A percentile compares a stretch with the other conserved stretches of the same genome.
These are phyloP conservation scores for Podabrus alpinus DNA, from an alignment of 2,888 invertebrate species.

Conservation along the genomic window DNA sequence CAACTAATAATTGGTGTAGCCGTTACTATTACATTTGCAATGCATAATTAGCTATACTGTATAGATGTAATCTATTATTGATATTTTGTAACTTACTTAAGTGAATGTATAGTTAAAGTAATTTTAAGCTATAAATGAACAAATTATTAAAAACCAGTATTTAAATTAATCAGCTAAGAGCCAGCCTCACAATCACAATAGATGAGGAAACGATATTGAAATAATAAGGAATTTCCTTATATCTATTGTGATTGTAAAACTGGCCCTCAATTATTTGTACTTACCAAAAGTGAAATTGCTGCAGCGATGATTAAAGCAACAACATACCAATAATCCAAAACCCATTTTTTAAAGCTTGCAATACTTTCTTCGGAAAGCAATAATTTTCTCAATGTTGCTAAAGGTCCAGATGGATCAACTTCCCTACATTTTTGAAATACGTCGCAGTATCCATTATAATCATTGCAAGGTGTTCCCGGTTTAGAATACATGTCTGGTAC, in stretches of 20 bases:
- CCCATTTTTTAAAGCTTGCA: constrained; percentile 85
- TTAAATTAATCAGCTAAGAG: not conserved
- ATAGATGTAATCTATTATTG: not conserved
- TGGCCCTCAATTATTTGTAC: constrained; percentile 51
- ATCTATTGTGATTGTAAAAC: not conserved
- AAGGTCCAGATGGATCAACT: constrained; percentile 90
- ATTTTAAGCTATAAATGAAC: constrained; percentile 31
- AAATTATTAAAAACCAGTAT: not conserved
- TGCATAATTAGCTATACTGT: not conserved
- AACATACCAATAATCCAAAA: constrained; percentile 89
- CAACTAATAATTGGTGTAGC: too few species aligned
- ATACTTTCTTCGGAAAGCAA: constrained; percentile 88
- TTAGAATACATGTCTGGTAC: constrained; percentile 93
- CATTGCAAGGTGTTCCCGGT: constrained; percentile 92
- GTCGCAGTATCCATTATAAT: constrained; percentile 85
- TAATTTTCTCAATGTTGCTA: constrained; percentile 85
- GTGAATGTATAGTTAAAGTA: constrained; percentile 21
- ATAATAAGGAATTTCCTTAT: too few species aligned
- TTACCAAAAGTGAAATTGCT: constrained; percentile 80
- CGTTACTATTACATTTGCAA: too few species aligned
- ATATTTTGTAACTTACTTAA: constrained; percentile 30
- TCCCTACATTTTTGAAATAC: constrained; percentile 81
- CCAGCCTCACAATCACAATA: not conserved
- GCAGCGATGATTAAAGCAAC: constrained; percentile 76
- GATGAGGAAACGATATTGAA: not conserved